Evolutionary conservation across 2,113 vertebrate genomes (phyloP), one percentile per base, ranked within the genome.

Genomic region (Callipepla californica): DNA sequence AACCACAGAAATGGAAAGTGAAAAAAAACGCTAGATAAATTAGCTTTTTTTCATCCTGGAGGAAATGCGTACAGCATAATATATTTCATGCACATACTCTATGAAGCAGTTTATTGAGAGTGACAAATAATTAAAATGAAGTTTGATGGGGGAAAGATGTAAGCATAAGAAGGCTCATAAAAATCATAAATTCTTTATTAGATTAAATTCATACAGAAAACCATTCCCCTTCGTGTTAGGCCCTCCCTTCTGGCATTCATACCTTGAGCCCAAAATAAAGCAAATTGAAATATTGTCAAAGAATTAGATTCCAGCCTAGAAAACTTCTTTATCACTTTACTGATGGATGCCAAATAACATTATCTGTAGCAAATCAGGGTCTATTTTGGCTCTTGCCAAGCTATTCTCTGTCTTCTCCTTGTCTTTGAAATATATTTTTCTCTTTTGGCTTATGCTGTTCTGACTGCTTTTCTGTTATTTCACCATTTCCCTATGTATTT

Each of bases 81-180:
- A 9, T 3, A 45, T 32, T 72, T 30, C 47, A 74, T 42, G 30
- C 5, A 92, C 63, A 48, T 92, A 42, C 12, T 23, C 18, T 65
- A 40, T 44, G 44, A 40, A 68, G 75, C 44, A 86, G n/a, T 40
- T 90, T 68, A 80, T 18, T 48, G 32, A 68, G 57, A 86, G 26
- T 62, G 51, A 67, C 23, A 92, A 80, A n/a, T 72, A 85, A 92
- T 67, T 74, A 63, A 81, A 91, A 86, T 45, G 14, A 67, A 75
- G 3, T 81, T 80, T 80, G 21, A 42, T 62, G 42, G 30, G n/a
- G 12, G 26, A 73, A 92, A 83, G 40, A 57, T 58, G 15, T 3
- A 75, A 65, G 30, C 3, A 1, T 55, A 28, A 84, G 57, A 73
- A 42, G 65, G 57, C 3, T 67, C 14, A 44, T 40, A n/a, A 85